Evolutionary conservation across 2,113 vertebrate species (phyloP), one percentile per base, ranked within the genome.

Genomic region (Pomatorhinus ruficollis): DNA sequence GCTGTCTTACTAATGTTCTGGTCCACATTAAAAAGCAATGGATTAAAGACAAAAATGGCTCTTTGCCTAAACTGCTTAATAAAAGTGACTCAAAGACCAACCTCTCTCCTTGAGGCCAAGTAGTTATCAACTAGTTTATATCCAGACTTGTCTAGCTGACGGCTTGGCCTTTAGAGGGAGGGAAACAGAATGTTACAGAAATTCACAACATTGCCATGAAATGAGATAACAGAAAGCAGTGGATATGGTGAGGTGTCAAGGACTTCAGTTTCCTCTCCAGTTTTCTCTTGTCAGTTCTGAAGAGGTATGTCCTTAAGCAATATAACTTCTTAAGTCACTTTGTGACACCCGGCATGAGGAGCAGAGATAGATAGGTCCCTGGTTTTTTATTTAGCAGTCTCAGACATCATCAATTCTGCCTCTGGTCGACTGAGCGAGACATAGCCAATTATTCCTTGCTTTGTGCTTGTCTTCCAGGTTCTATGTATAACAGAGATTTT

Each of bases 81-180:
- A 71, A 94, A 84, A 91, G 22, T 57, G 44, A 93, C 74, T 71
- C 66, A 84, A 93, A 96, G 80, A 90, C 70, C 74, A 93, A 2
- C 37, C 47, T 93, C 40, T 42, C 7, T 93, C 78, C 87, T 85
- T 49, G 57, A 82, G 65, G 74, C 82, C 61, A 89, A 93, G 61
- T 52, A 94, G 69, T 89, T 94, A 94, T 89, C 72, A 93, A 30
- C 44, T 71, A 87, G 74, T 91, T 94, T 87, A 64, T 93, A 95
- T 64, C 69, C 53, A 72, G 31, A 64, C 33, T 56, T 91, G 80
- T 87, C 92, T 93, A 71, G 65, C 61, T 91, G 83, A 87, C 22
- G n/a, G 49, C 44, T 40, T 57, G 85, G 39, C 49, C 49, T 90
- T 91, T 63, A 79, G 31, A 87, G 60, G 63, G 54, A 77, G 25